phyloP scores from a whole-genome alignment of 1,140 invertebrate genomes.

The Condylostylus longicornis region DNA sequence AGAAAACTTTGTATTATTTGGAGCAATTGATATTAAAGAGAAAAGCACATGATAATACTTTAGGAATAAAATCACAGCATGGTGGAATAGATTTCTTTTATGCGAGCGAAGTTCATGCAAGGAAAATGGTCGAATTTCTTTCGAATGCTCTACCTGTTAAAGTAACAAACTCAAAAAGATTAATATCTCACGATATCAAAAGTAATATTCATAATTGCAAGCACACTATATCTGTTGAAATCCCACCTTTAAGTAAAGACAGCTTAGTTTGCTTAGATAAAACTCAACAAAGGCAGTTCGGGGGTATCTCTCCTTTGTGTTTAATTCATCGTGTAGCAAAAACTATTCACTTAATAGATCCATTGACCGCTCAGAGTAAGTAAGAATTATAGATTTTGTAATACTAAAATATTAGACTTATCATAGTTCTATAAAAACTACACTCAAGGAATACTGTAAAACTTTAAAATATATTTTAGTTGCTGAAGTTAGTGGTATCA shows the following conservation, averaged over 20 bases:
- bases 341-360: constrained; percentile 86
- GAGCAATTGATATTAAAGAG: constrained; percentile 96
- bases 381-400: no score
- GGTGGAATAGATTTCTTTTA: constrained; percentile 97
- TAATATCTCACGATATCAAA: constrained; percentile 94
- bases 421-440: neutral
- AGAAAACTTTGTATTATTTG: constrained; percentile 96
- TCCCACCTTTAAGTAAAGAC: constrained; percentile 93
- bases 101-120: constrained; percentile 71
- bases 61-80: constrained; percentile 86
- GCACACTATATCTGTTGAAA: constrained; percentile 82
- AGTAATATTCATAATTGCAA: constrained; percentile 98
- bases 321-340: constrained; percentile 80
- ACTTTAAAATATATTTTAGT: constrained; percentile 38
- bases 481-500: constrained; percentile 64
- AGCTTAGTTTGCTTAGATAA: constrained; percentile 86
- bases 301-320: constrained; percentile 84
- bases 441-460: neutral
- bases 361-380: constrained; percentile 74
- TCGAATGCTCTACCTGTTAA: constrained; percentile 70
- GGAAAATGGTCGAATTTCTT: constrained; percentile 94
- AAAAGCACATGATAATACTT: constrained; percentile 77
- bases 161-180: constrained; percentile 79
- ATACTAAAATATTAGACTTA: no score
- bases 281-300: constrained; percentile 73